Evolutionary conservation across 1,140 invertebrate species (phyloP).

Genomic region (Sminthurides bifidus): DNA sequence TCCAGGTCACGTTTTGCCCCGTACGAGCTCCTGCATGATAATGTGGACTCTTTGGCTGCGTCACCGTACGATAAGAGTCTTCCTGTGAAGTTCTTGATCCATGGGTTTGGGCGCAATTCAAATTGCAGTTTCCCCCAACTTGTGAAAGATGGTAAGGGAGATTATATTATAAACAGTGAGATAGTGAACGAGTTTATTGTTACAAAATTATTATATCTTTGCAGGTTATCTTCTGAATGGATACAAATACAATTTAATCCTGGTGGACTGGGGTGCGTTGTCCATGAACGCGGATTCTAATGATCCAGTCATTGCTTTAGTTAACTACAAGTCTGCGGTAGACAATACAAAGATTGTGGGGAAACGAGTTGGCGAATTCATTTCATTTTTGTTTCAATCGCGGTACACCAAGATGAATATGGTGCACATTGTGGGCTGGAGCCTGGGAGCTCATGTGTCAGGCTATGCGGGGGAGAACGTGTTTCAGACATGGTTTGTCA

Average conservation of each 20-base stretch:
- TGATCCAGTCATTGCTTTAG: neutral
- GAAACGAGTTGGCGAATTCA: neutral
- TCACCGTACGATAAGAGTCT: neutral
- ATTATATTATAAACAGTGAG: neutral
- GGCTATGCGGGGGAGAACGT: neutral
- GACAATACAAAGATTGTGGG: neutral
- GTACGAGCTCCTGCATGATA: neutral
- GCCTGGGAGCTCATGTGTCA: conserved; percentile 2
- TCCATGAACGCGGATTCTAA: neutral
- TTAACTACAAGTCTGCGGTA: neutral
- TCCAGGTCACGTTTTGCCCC: neutral
- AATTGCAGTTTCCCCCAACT: neutral
- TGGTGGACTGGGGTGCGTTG: neutral
- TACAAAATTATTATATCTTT: neutral
- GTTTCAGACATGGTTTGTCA: neutral
- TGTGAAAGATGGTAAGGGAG: neutral
- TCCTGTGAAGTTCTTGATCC: neutral
- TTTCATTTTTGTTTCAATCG: neutral
- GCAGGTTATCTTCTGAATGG: neutral
- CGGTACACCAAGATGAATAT: neutral
- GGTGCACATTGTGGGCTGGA: conserved; percentile 2
- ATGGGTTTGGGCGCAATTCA: conserved; percentile 1
- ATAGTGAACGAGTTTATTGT: neutral
- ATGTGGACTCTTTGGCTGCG: neutral
- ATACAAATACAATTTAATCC: neutral